A percentile compares a stretch with the other conserved stretches of the same genome.
Conservation (phyloP, 2,797 vertebrate genomes). For the Salmo trutta region DNA sequence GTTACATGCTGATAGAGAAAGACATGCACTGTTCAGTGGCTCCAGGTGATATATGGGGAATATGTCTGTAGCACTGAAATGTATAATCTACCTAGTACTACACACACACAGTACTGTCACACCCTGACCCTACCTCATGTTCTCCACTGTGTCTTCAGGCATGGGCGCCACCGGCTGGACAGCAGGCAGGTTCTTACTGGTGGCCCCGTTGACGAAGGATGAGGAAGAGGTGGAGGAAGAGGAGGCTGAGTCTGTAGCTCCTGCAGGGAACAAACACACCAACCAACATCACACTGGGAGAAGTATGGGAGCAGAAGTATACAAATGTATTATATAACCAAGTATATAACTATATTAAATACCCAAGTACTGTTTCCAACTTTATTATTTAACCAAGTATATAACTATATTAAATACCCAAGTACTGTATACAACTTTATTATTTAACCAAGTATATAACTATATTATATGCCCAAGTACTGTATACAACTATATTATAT, state of each 20-base stretch:
- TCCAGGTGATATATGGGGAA: constrained; percentile 13
- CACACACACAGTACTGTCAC: constrained; percentile 10
- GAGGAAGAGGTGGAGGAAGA: constrained; percentile 90
- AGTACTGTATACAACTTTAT: background rate
- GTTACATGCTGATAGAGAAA: constrained; percentile 11
- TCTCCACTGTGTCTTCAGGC: constrained; percentile 96
- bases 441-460: background rate
- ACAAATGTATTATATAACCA: background rate
- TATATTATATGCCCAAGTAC: no score
- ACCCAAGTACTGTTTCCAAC: no score
- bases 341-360: background rate
- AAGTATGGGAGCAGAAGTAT: background rate
- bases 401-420: no score
- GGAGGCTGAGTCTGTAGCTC: constrained; percentile 89
- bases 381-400: background rate
- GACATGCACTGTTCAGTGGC: background rate
- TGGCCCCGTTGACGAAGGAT: constrained; percentile 95
- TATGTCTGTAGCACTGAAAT: background rate
- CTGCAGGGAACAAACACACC: constrained; percentile 66
- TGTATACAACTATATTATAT: background rate
- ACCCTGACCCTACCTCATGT: constrained; percentile 83
- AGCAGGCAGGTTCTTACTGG: constrained; percentile 96
- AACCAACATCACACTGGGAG: background rate
- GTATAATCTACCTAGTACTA: no score
- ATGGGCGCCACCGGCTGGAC: constrained; percentile 96